Evolutionary conservation across 2,888 invertebrate genomes (phyloP), one percentile per base, ranked within the genome.

Genomic region (Macaria liturata): DNA sequence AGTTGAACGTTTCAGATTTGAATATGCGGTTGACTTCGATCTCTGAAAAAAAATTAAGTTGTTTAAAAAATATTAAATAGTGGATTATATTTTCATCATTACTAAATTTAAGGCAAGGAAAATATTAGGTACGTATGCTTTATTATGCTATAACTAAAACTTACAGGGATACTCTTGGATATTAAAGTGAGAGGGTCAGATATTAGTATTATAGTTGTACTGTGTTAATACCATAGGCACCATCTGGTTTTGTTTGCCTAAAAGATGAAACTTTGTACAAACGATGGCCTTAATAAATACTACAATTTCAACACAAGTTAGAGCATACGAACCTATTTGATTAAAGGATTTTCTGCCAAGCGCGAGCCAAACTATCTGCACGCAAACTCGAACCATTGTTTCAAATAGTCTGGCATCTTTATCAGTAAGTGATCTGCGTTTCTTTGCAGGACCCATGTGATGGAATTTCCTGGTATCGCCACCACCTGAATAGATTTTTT

Each of bases 351-450:
- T 94, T 50, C 94, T 86, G 54, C 93, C 92, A 44, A 95, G 78
- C 31, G 94, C 94, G 63, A 95, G 86, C 94, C 95, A 95, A 40
- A 94, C 92, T 48, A 95, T 93, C 71, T 94, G 92, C 46, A 93
- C 92, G 49, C 93, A 86, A 78, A 95, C 85, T 56, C 93, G 86
- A 47, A 94, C 79, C 20, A 95, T 75, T 5, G 91, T 90, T 77
- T 95, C 95, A 67, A 93, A 93, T 54, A 94, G 79, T 61, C 93
- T 83, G 32, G 94, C 88, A 72, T 95, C 95, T 75, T 93, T 94
- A 68, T 95, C 94, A n/a, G 93, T 93, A 59, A 94, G 79, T 0
- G 94, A 94, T 50, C 83, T 83, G 45, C 92, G 85, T 70, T 93
- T 92, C 66, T 93, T 92, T 57, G 85, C 80, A n/a, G 86, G 81